Percentiles rank a stretch among this genome's conserved stretches.
Evolutionary conservation across 53 echinoderm and acorn worm genomes (phyloP).

Genomic region (Temnopleurus reevesii): DNA sequence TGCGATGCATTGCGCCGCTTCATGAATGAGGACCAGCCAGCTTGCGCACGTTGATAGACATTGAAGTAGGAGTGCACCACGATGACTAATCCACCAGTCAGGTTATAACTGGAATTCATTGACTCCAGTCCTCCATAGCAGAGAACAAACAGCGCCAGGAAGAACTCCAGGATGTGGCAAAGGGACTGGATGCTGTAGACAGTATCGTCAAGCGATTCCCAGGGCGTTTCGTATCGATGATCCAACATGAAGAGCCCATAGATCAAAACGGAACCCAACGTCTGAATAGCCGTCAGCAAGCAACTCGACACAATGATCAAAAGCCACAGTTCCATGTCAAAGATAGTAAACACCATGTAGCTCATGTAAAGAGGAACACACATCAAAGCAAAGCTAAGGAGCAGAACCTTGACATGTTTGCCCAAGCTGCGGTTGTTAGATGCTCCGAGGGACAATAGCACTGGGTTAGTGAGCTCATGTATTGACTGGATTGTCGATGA

Average conservation of each 20-base stretch:
- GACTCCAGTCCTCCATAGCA: slow-evolving; percentile 85
- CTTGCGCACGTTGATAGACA: slow-evolving; percentile 84
- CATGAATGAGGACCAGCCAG: slow-evolving; percentile 87
- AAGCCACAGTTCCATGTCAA: slow-evolving; percentile 88
- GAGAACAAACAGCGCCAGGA: slow-evolving; percentile 86
- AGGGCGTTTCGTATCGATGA: slow-evolving; percentile 76
- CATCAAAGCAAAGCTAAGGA: slow-evolving; percentile 74
- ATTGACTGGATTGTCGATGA: slow-evolving; percentile 94
- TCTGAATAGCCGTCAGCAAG: slow-evolving; percentile 87
- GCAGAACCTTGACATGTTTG: slow-evolving; percentile 81
- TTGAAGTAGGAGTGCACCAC: slow-evolving; percentile 96
- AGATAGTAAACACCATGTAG: slow-evolving; percentile 78
- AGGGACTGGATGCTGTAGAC: slow-evolving; percentile 92
- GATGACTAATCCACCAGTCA: slow-evolving; percentile 80
- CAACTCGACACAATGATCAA: slow-evolving; percentile 95
- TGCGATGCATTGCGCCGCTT: slow-evolving; percentile 76
- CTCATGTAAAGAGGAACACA: slow-evolving; percentile 81
- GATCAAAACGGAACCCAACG: slow-evolving; percentile 78
- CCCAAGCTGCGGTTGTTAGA: slow-evolving; percentile 79
- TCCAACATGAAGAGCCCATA: slow-evolving; percentile 95
- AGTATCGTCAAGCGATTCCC: slow-evolving; percentile 87
- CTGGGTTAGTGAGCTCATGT: slow-evolving; percentile 89
- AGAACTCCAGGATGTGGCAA: slow-evolving; percentile 88
- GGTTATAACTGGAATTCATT: slow-evolving; percentile 73
- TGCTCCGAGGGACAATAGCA: slow-evolving; percentile 81